Evolutionary conservation across 2,113 vertebrate species (phyloP).

Genomic region (Erythrocebus patas): DNA sequence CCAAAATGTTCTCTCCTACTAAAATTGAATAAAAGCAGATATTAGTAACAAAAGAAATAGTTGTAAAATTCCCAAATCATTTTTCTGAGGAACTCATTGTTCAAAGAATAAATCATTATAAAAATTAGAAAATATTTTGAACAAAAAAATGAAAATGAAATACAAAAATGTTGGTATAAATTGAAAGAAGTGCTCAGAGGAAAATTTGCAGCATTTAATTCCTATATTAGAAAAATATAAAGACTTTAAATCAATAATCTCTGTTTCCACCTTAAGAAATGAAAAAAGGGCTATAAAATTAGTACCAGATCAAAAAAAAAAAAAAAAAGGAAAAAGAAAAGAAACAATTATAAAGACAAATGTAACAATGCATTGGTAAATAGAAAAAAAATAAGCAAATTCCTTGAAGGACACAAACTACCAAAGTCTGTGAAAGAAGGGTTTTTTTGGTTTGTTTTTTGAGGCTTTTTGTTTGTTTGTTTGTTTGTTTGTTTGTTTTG

Average conservation of each 20-base stretch:
- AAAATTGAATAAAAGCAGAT: neutral
- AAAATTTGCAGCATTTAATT: neutral
- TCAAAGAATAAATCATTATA: neutral
- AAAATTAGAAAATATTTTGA: neutral
- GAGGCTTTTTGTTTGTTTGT: too few species aligned
- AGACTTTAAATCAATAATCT: neutral
- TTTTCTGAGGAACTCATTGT: neutral
- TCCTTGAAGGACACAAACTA: neutral
- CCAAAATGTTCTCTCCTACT: neutral
- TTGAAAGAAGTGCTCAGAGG: neutral
- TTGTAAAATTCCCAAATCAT: neutral
- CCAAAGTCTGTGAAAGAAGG: neutral
- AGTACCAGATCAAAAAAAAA: neutral
- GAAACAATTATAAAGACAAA: neutral
- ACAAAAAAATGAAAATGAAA: neutral
- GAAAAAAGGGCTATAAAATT: neutral
- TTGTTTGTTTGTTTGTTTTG: too few species aligned
- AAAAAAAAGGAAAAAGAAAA: neutral
- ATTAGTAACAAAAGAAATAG: neutral
- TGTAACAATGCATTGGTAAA: neutral
- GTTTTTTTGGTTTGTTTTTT: too few species aligned
- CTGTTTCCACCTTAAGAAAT: neutral
- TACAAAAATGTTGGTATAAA: neutral
- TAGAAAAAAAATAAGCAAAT: neutral
- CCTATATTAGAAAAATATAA: neutral